Percentiles rank a stretch among this genome's conserved stretches.
Conservation (phyloP, 1,140 invertebrate genomes). For the Calephelis nemesis region DNA sequence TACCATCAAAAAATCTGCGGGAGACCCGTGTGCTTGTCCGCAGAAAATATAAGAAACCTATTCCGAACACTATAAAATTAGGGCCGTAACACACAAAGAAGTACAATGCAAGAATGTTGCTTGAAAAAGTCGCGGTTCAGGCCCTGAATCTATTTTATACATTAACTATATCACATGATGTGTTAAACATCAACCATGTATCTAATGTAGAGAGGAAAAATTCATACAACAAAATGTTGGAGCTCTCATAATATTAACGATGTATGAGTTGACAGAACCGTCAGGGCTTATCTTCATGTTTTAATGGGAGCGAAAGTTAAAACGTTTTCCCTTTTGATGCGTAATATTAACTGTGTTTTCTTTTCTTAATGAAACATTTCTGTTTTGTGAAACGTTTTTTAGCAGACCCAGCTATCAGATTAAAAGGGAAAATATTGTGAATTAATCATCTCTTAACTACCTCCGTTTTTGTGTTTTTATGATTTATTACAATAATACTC, state of each 20-base stretch:
- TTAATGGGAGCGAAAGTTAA: conserved; percentile 61
- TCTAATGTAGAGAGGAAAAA: conserved; percentile 46
- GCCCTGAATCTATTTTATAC: too few relatives aligned
- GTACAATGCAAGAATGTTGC: too few relatives aligned
- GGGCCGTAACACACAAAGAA: too few relatives aligned
- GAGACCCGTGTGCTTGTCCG: too few relatives aligned
- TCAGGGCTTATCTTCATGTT: conserved; percentile 62
- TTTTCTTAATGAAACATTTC: conserved; percentile 60
- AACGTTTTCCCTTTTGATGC: conserved; percentile 55
- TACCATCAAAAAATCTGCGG: too few relatives aligned
- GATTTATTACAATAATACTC: conserved; percentile 10
- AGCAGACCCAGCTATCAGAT: not conserved
- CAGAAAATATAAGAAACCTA: too few relatives aligned
- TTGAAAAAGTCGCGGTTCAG: too few relatives aligned
- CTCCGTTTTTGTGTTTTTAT: conserved; percentile 8
- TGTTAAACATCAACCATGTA: not conserved
- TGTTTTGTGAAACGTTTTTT: conserved; percentile 30
- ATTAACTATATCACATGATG: too few relatives aligned
- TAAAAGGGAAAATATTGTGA: conserved; percentile 4
- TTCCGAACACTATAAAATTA: too few relatives aligned
- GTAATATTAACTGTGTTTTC: conserved; percentile 60
- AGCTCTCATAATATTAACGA: conserved; percentile 67
- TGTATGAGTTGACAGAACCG: conserved; percentile 68
- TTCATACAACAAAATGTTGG: conserved; percentile 69
- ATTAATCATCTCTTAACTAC: conserved; percentile 1